These are phyloP conservation scores for Falco concolor DNA, from an alignment of 2,797 vertebrate species.

Conservation along the genomic window DNA sequence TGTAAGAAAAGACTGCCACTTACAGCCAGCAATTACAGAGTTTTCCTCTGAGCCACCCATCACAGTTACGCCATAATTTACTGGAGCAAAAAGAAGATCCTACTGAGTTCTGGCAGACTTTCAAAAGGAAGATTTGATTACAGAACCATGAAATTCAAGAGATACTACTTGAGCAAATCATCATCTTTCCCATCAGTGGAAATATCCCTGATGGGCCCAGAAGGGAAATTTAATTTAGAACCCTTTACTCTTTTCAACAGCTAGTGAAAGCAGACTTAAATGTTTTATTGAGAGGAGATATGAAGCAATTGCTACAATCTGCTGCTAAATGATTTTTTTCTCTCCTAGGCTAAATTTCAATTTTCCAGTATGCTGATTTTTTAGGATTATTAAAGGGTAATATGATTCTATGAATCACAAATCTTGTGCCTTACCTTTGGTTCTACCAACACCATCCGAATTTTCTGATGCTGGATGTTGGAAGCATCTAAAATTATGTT, in stretches of 20 bases:
- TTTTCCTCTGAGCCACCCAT: not conserved
- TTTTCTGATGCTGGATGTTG: constrained; percentile 97
- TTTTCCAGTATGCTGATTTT: not conserved
- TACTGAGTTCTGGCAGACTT: not conserved
- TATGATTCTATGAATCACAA: not conserved
- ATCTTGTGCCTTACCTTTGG: constrained; percentile 82
- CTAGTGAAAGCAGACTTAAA: not conserved
- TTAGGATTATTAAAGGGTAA: not conserved
- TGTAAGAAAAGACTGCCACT: not conserved
- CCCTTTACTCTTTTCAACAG: not conserved
- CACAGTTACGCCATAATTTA: not conserved
- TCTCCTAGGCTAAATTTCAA: not conserved
- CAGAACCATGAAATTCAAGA: not conserved
- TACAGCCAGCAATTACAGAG: not conserved
- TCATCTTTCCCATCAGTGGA: not conserved
- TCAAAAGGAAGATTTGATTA: not conserved
- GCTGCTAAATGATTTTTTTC: not conserved
- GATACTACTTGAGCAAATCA: not conserved
- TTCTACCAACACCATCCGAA: constrained; percentile 88
- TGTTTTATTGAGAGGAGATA: not conserved
- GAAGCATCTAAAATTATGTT: constrained; percentile 89
- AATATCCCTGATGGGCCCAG: not conserved
- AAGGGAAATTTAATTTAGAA: not conserved
- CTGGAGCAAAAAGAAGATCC: not conserved
- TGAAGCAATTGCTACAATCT: not conserved